These are phyloP conservation scores for Hymenopus coronatus DNA, from an alignment of 2,888 invertebrate species.

Conservation along the genomic window DNA sequence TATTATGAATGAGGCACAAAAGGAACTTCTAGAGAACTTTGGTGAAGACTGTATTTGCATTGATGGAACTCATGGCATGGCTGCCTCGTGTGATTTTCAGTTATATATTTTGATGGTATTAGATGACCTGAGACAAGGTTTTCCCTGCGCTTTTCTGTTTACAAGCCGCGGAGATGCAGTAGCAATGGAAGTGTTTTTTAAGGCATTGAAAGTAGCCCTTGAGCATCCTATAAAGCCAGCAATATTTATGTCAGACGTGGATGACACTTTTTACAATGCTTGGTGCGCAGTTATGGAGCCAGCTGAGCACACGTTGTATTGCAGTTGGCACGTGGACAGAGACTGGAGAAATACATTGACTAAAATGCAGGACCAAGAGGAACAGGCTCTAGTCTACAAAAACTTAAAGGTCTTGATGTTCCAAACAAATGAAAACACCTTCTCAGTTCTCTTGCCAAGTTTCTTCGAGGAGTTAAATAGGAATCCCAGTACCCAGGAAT, in stretches of 20 bases:
- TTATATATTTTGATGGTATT: neutral
- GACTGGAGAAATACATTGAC: neutral
- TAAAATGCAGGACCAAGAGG: neutral
- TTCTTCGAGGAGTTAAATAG: neutral
- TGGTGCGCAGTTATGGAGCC: neutral
- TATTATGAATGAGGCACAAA: neutral
- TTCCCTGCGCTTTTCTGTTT: no score
- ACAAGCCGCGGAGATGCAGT: no score
- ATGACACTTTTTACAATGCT: neutral
- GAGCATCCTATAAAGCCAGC: neutral
- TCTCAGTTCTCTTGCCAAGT: no score
- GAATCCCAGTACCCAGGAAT: neutral
- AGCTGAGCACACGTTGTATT: neutral
- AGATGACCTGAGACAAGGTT: no score
- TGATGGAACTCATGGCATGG: no score
- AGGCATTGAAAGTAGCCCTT: no score
- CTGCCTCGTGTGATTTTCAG: neutral
- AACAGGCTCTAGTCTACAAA: no score
- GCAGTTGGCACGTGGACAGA: neutral
- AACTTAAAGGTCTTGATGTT: no score
- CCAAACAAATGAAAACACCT: no score
- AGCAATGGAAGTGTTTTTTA: no score
- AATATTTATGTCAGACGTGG: neutral
- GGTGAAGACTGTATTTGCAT: no score
- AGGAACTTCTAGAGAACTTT: neutral